Conservation (phyloP, 2,888 invertebrate species). For the Acronicta psi region DNA sequence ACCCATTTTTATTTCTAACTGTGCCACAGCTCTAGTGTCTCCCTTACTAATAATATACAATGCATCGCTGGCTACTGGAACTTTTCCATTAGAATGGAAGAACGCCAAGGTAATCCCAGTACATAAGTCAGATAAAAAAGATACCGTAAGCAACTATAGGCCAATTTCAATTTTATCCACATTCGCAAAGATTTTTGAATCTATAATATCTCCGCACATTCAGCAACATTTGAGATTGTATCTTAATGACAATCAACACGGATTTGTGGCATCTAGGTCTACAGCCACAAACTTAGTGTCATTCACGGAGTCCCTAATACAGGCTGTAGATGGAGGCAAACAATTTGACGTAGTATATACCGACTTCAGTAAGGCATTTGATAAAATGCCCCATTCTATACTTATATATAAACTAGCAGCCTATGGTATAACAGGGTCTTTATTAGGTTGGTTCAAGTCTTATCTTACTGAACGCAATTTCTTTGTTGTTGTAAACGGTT, state of each 20-base stretch:
- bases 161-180: constrained; percentile 32
- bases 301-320: too few relatives aligned
- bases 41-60: constrained; percentile 22
- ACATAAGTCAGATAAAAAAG: constrained; percentile 22
- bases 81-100: constrained; percentile 35
- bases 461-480: constrained; percentile 22
- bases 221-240: constrained; percentile 18
- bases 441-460: constrained; percentile 20
- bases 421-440: constrained; percentile 17
- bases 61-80: constrained; percentile 16
- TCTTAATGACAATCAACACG: constrained; percentile 34
- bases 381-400: constrained; percentile 6
- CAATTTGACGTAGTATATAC: constrained; percentile 13
- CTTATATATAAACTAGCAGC: constrained; percentile 13
- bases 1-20: background rate
- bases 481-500: constrained; percentile 38
- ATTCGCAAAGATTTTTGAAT: background rate
- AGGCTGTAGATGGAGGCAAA: background rate
- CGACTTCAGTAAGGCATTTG: constrained; percentile 30
- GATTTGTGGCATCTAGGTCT: constrained; percentile 27
- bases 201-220: constrained; percentile 19
- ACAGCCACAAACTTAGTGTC: too few relatives aligned
- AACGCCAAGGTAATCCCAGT: constrained; percentile 29
- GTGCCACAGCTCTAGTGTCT: constrained; percentile 3
- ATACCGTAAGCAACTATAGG: constrained; percentile 27